Evolutionary conservation across 1,140 invertebrate genomes (phyloP).

Genomic region (Popillia japonica): DNA sequence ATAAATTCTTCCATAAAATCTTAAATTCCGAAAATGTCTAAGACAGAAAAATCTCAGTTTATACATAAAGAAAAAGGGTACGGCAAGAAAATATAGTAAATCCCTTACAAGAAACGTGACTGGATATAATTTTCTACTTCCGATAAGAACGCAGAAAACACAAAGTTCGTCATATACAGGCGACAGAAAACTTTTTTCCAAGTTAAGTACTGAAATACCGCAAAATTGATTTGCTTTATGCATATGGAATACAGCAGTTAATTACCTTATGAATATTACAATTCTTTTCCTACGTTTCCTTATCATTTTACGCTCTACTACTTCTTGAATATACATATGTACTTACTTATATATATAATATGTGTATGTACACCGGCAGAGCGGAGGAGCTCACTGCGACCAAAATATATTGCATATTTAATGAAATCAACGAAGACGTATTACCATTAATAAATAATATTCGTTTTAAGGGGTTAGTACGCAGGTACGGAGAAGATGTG

Average conservation of each 20-base stretch:
- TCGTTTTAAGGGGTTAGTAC: conserved; percentile 4
- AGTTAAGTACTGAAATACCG: conserved; percentile 14
- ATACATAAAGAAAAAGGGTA: not conserved
- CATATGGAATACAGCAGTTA: conserved; percentile 20
- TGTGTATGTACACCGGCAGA: no score
- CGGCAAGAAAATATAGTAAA: not conserved
- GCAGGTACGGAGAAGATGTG: not conserved
- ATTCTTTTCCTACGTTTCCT: conserved; percentile 8
- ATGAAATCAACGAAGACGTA: conserved; percentile 26
- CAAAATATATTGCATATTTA: conserved; percentile 20
- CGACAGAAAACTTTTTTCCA: not conserved
- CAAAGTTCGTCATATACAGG: not conserved
- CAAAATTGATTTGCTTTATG: conserved; percentile 22
- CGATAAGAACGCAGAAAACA: conserved; percentile 14
- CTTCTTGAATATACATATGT: no score
- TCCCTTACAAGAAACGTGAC: not conserved
- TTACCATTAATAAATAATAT: conserved; percentile 25
- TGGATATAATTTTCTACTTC: conserved; percentile 33
- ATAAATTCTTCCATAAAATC: no score
- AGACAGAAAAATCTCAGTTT: not conserved
- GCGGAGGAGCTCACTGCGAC: no score
- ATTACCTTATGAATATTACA: conserved; percentile 32
- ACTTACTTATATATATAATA: no score
- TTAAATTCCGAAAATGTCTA: not conserved
- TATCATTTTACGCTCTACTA: no score